These are phyloP conservation scores for Caenorhabditis briggsae DNA, from an alignment of 1,140 invertebrate genomes.

Conservation along the genomic window DNA sequence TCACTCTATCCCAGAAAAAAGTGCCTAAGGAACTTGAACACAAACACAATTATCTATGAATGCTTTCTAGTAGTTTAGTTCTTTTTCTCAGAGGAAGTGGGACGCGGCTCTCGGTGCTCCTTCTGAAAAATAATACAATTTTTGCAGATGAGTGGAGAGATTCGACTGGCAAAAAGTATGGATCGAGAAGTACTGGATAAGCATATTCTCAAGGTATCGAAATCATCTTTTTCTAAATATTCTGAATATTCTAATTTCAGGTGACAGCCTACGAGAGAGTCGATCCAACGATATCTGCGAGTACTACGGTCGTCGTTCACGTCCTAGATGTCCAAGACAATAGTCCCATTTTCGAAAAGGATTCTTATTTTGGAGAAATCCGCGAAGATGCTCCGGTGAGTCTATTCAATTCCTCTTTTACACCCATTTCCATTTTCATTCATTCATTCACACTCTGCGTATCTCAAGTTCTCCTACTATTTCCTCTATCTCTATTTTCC, in stretches of 20 bases:
- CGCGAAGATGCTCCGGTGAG: constrained; percentile 75
- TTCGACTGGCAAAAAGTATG: constrained; percentile 87
- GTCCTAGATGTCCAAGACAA: constrained; percentile 80
- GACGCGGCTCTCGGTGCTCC: background rate
- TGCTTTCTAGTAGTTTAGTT: constrained; percentile 39
- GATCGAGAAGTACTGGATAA: constrained; percentile 88
- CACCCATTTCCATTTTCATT: constrained; percentile 21
- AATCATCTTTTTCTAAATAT: background rate
- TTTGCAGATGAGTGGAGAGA: constrained; percentile 85
- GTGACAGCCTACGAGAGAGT: constrained; percentile 93
- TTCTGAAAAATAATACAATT: constrained; percentile 48
- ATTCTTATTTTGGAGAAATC: constrained; percentile 75
- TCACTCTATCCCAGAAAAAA: constrained; percentile 8
- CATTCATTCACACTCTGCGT: constrained; percentile 42
- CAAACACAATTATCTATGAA: constrained; percentile 58
- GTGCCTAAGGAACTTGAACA: constrained; percentile 51
- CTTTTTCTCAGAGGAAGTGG: constrained; percentile 75
- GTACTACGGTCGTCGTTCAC: constrained; percentile 77
- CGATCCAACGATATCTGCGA: constrained; percentile 80
- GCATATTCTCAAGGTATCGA: constrained; percentile 86
- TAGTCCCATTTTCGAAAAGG: constrained; percentile 81
- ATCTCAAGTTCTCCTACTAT: background rate
- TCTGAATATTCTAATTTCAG: background rate
- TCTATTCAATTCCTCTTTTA: constrained; percentile 40
- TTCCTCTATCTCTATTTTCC: constrained; percentile 37